A percentile compares a stretch with the other conserved stretches of the same genome.
phyloP scores from a whole-genome alignment of 1,140 invertebrate genomes.

The Lysiphlebus fabarum region DNA sequence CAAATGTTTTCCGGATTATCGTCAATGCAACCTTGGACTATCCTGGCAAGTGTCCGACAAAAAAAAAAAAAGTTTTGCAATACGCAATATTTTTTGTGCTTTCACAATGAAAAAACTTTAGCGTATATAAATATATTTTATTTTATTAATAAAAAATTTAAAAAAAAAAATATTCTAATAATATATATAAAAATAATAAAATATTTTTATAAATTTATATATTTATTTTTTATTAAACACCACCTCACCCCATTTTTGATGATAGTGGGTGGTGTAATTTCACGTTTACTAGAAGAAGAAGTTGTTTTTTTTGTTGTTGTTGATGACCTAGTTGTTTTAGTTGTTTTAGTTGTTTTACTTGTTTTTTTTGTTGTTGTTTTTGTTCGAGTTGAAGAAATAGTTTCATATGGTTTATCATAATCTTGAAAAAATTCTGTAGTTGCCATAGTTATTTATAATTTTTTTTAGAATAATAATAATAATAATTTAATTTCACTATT shows the following conservation, averaged over 20 bases:
- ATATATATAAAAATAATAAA: too few relatives aligned
- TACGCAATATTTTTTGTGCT: background rate
- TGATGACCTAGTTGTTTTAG: slow-evolving; percentile 32
- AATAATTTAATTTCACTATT: background rate
- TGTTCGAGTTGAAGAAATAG: slow-evolving; percentile 31
- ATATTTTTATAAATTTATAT: too few relatives aligned
- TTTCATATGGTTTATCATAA: slow-evolving; percentile 49
- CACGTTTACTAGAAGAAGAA: slow-evolving; percentile 33
- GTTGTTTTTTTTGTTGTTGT: slow-evolving; percentile 44
- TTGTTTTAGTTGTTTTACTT: slow-evolving; percentile 37
- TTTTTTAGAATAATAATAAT: background rate
- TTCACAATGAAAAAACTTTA: too few relatives aligned
- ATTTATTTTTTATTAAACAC: background rate
- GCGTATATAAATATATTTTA: too few relatives aligned
- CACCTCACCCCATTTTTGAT: slow-evolving; percentile 33
- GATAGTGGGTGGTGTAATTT: slow-evolving; percentile 4
- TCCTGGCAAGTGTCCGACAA: slow-evolving; percentile 21
- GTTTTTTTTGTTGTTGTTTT: slow-evolving; percentile 44
- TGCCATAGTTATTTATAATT: slow-evolving; percentile 37
- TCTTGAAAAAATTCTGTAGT: slow-evolving; percentile 53
- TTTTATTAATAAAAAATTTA: too few relatives aligned
- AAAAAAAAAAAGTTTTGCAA: slow-evolving; percentile 17
- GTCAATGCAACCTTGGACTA: slow-evolving; percentile 10
- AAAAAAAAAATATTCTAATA: too few relatives aligned
- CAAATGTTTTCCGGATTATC: slow-evolving; percentile 13